Evolutionary conservation across 2,113 vertebrate genomes (phyloP).

Genomic region (Todiramphus chloris): DNA sequence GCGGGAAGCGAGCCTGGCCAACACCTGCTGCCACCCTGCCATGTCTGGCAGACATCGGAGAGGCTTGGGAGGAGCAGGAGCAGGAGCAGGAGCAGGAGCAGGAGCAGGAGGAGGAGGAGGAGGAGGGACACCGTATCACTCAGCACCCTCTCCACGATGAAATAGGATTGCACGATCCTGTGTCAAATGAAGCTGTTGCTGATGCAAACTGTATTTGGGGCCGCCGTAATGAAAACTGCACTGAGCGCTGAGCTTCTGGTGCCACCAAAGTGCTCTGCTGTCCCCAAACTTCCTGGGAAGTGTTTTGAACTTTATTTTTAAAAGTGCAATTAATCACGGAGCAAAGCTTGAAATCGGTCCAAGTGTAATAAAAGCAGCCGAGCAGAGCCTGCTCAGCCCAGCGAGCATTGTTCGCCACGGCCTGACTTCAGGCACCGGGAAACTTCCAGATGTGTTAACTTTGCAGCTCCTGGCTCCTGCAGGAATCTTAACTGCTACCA

Average conservation of each 20-base stretch:
- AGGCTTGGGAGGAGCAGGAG: not conserved
- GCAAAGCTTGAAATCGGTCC: slow-evolving; percentile 56
- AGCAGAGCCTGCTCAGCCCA: slow-evolving; percentile 38
- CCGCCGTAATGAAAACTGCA: not conserved
- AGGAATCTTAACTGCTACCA: slow-evolving; percentile 73
- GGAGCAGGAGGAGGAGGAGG: not conserved
- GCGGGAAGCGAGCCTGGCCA: not conserved
- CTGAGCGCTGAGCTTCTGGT: not conserved
- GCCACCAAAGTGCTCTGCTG: not conserved
- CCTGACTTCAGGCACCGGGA: slow-evolving; percentile 64
- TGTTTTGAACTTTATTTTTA: slow-evolving; percentile 64
- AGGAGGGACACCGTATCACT: not conserved
- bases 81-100: not conserved
- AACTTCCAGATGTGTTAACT: slow-evolving; percentile 70
- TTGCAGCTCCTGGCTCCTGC: slow-evolving; percentile 58
- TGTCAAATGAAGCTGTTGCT: not conserved
- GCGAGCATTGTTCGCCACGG: slow-evolving; percentile 6
- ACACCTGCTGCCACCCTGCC: not conserved
- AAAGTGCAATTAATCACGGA: slow-evolving; percentile 55
- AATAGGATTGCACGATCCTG: not conserved
- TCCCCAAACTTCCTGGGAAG: slow-evolving; percentile 53
- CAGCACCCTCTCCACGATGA: not conserved
- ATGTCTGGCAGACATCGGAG: not conserved
- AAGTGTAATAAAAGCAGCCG: slow-evolving; percentile 56
- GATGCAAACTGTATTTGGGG: not conserved